Base-by-base conservation (phyloP, 1,140 invertebrate genomes). In the Cyphomyrmex costatus region DNA sequence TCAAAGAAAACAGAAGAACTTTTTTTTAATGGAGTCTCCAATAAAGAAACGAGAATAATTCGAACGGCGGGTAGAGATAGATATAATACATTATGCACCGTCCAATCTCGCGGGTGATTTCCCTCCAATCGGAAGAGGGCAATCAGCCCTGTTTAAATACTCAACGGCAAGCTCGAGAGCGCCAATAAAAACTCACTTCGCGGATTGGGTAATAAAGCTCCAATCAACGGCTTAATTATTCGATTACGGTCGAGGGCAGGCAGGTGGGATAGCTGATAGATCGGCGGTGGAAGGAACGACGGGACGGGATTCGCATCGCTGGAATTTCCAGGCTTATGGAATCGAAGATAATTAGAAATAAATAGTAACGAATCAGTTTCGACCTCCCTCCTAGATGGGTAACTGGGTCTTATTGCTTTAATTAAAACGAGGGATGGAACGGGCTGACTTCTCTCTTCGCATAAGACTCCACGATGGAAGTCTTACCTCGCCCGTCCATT, bases 341-440 rank as follows among this genome's bases (percentile, higher is more conserved):
- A 95, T 95, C 94, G 94, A 95, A 95, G 94, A 92, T 95, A 95
- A 95, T 95, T 95, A 95, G 94, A 94, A 95, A 95, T 94, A 95
- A 95, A 95, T 95, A 95, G 94, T 92, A 90, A 88, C 86, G 90
- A 90, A 92, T 91, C 88, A 90, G 92, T 91, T 89, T 86, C 74
- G 85, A 66, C 79, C 78, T 21, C 21, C 36, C 73, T 58, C 71
- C 30, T 68, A 68, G 24, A 21, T 58, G 71, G 77, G 79, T 76
- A 65, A 84, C 74, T 91, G 87, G 91, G 90, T 93, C 93, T 94
- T 93, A 93, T 95, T 94, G 92, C 93, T 94, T 95, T 94, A 94
- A 95, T 95, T 95, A 93, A 94, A 92, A 93, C 87, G 90, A 70
- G 53, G 36, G 71, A 74, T 24, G 58, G 53, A 63, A 63, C 63